phyloP scores from a whole-genome alignment of 1,140 invertebrate species.

The Danaus melanippus region DNA sequence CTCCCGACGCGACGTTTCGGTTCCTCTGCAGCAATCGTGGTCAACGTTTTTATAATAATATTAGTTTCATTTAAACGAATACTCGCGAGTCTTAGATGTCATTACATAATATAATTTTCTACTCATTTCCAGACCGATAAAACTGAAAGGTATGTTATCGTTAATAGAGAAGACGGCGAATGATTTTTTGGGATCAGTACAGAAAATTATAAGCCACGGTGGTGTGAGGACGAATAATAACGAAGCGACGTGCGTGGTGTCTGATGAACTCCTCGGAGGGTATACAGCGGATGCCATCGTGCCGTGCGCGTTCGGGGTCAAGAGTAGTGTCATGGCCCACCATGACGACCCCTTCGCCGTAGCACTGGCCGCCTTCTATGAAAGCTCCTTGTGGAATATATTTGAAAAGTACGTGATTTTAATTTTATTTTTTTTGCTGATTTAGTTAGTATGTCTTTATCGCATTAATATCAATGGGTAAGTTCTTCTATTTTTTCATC shows the following conservation, averaged over 20 bases:
- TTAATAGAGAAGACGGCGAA: constrained; percentile 54
- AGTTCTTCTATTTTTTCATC: too few species aligned
- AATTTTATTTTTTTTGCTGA: constrained; percentile 4
- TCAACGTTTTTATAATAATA: too few species aligned
- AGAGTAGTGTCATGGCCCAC: constrained; percentile 58
- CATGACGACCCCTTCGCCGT: constrained; percentile 54
- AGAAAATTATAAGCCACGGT: constrained; percentile 21
- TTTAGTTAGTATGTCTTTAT: too few species aligned
- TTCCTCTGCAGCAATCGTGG: too few species aligned
- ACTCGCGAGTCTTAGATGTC: too few species aligned
- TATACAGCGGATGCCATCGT: constrained; percentile 63
- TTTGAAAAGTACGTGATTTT: constrained; percentile 56
- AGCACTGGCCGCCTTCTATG: constrained; percentile 54
- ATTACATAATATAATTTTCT: neutral
- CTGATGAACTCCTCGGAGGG: constrained; percentile 47
- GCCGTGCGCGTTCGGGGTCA: constrained; percentile 59
- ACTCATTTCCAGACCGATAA: constrained; percentile 51
- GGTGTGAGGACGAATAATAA: constrained; percentile 6
- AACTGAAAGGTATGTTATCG: constrained; percentile 56
- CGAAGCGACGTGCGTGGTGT: constrained; percentile 29
- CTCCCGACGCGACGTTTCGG: too few species aligned
- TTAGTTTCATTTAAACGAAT: too few species aligned
- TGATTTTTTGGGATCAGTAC: constrained; percentile 37
- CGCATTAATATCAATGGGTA: too few species aligned
- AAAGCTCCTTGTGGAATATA: constrained; percentile 52